A percentile compares a stretch with the other conserved stretches of the same genome.
Evolutionary conservation across 1,140 invertebrate genomes (phyloP).

Genomic region (Monochamus saltuarius): DNA sequence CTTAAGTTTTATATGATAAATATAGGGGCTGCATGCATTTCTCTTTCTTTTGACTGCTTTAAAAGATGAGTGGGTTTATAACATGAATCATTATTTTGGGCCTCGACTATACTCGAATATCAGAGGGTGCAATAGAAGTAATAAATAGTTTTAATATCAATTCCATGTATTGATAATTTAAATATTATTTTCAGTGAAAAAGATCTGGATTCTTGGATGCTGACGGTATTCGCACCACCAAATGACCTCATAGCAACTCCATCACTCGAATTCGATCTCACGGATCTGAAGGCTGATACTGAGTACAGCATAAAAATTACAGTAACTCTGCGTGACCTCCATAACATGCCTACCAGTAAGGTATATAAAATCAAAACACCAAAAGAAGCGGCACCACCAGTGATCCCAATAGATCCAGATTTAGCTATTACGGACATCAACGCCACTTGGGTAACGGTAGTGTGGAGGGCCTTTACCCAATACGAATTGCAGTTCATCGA

Average conservation of each 20-base stretch:
- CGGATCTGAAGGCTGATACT: conserved; percentile 73
- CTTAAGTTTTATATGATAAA: no score
- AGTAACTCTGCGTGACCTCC: conserved; percentile 69
- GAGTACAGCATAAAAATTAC: conserved; percentile 80
- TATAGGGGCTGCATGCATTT: no score
- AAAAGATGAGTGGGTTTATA: no score
- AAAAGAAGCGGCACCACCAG: conserved; percentile 60
- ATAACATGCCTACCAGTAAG: conserved; percentile 71
- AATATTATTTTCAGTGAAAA: conserved; percentile 57
- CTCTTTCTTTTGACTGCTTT: no score
- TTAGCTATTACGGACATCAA: conserved; percentile 73
- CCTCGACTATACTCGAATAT: no score
- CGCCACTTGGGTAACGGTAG: conserved; percentile 72
- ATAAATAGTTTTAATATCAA: no score
- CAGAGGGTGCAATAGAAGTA: no score
- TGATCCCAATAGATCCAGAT: conserved; percentile 70
- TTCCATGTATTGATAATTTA: conserved; percentile 12
- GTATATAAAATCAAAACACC: conserved; percentile 72
- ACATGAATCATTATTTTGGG: no score
- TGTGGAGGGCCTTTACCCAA: conserved; percentile 79
- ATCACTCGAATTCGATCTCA: conserved; percentile 79
- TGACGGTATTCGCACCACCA: conserved; percentile 81
- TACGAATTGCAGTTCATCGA: conserved; percentile 73
- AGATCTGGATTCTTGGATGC: conserved; percentile 73
- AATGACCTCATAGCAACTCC: conserved; percentile 80